Evolutionary conservation across 2,113 vertebrate species (phyloP).

Genomic region (Rafetus swinhoei): DNA sequence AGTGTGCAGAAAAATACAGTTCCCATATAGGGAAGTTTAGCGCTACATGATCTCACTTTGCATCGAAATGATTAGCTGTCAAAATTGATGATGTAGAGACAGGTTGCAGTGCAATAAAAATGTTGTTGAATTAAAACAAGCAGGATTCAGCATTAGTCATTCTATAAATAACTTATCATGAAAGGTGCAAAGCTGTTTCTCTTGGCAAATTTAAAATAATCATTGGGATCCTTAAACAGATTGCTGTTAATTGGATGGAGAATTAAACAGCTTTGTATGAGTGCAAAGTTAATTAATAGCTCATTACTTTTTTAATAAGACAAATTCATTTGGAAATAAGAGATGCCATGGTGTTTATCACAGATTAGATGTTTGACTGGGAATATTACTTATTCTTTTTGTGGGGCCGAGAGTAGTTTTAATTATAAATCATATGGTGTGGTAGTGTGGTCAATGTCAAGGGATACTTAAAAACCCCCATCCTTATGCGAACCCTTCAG

Average conservation of each 20-base stretch:
- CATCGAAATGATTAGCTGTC: not conserved
- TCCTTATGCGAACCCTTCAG: fast-evolving
- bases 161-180: slow-evolving; percentile 82
- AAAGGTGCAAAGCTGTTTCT: slow-evolving; percentile 85
- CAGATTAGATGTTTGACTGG: slow-evolving; percentile 70
- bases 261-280: slow-evolving; percentile 84
- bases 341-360: slow-evolving; percentile 74
- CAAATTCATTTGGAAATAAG: slow-evolving; percentile 81
- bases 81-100: slow-evolving; percentile 22
- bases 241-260: slow-evolving; percentile 86
- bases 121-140: slow-evolving; percentile 70
- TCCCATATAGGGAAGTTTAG: not conserved
- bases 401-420: slow-evolving; percentile 30
- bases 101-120: slow-evolving; percentile 53
- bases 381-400: slow-evolving; percentile 62
- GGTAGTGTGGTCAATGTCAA: slow-evolving; percentile 9
- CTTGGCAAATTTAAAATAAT: slow-evolving; percentile 88
- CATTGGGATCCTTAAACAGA: slow-evolving; percentile 85
- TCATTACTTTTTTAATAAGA: slow-evolving; percentile 87
- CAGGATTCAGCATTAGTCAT: slow-evolving; percentile 64
- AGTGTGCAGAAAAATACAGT: not conserved
- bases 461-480: not conserved
- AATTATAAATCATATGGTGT: slow-evolving; percentile 52
- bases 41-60: not conserved
- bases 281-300: slow-evolving; percentile 86